Conservation (phyloP, 2,113 vertebrate genomes). For the Cranoglanis bouderius region DNA sequence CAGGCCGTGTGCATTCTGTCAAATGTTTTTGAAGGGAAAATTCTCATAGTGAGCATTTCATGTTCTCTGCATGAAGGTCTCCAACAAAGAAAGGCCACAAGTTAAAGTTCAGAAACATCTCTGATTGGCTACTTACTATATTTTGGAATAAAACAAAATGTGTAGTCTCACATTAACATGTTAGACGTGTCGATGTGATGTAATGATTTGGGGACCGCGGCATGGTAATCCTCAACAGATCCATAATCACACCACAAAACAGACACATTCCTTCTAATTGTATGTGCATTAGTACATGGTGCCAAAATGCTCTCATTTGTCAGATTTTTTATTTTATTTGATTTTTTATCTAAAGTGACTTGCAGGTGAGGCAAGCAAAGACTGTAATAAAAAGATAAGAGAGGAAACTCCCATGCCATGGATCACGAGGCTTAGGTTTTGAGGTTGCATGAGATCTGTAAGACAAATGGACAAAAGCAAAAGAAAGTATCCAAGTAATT, state of each 20-base stretch:
- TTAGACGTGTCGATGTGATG: background rate
- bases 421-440: background rate
- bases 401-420: background rate
- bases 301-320: too few relatives aligned
- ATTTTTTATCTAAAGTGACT: too few relatives aligned
- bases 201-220: background rate
- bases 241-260: background rate
- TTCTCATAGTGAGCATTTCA: background rate
- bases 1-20: constrained; percentile 46
- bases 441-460: background rate
- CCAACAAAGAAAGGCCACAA: background rate
- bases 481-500: background rate
- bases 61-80: background rate
- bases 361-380: too few relatives aligned
- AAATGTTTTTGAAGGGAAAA: background rate
- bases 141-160: background rate
- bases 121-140: background rate
- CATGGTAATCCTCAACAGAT: background rate
- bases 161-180: background rate
- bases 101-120: background rate
- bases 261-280: background rate
- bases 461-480: background rate
- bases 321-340: too few relatives aligned
- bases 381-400: background rate
- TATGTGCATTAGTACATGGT: too few relatives aligned